These are phyloP conservation scores for Arctia plantaginis DNA, from an alignment of 2,888 invertebrate species.

Conservation along the genomic window DNA sequence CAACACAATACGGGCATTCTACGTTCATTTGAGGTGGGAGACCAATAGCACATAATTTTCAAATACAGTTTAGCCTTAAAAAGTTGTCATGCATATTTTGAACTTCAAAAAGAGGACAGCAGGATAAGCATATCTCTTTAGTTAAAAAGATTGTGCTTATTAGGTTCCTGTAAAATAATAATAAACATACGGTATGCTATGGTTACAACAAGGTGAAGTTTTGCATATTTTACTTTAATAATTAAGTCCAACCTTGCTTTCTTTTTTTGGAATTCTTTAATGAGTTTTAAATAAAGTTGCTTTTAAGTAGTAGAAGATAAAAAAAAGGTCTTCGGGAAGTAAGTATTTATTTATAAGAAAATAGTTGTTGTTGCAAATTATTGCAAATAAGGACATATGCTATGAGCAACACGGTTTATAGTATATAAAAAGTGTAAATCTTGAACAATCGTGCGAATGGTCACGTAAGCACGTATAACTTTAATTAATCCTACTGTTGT, in stretches of 20 bases:
- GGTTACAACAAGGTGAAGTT: slow-evolving; percentile 5
- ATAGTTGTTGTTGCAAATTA: neutral
- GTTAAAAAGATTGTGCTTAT: neutral
- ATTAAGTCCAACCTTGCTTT: slow-evolving; percentile 3
- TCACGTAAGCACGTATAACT: slow-evolving; percentile 48
- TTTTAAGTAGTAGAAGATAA: neutral
- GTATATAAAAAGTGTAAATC: neutral
- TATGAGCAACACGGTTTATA: neutral
- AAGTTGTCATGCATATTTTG: neutral
- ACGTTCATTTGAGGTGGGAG: neutral
- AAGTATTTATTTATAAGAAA: slow-evolving; percentile 2
- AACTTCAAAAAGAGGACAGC: neutral
- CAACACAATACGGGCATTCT: neutral
- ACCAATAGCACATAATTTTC: neutral
- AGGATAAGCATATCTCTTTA: neutral
- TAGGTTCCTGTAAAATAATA: neutral
- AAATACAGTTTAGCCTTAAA: neutral
- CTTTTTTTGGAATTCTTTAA: neutral
- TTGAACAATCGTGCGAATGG: slow-evolving; percentile 39
- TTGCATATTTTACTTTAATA: slow-evolving; percentile 4
- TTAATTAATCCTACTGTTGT: slow-evolving; percentile 3
- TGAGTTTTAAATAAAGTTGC: neutral
- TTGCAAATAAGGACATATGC: neutral
- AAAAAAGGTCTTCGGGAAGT: neutral
- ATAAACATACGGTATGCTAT: neutral